Percentiles rank a stretch among this genome's conserved stretches.
Evolutionary conservation across 2,113 vertebrate genomes (phyloP).

Genomic region (Arizona elegans): DNA sequence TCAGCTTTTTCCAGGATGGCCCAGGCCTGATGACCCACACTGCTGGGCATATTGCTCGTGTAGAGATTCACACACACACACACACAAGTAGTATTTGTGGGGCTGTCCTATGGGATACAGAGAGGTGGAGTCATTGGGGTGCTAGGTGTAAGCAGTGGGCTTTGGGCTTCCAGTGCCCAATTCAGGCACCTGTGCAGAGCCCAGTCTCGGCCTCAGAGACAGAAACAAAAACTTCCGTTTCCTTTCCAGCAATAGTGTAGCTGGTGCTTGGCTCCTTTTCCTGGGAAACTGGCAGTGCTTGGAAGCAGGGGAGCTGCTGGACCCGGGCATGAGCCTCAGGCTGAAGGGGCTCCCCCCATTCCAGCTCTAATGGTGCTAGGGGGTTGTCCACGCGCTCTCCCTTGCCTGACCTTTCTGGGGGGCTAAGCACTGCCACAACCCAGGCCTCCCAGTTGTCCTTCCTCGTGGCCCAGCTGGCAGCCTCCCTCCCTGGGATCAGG

Average conservation of each 20-base stretch:
- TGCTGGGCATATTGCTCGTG: not conserved
- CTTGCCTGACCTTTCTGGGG: not conserved
- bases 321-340: not conserved
- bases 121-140: not conserved
- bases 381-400: not conserved
- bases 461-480: slow-evolving; percentile 69
- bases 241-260: not conserved
- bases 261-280: not conserved
- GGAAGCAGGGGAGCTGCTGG: not conserved
- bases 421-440: not conserved
- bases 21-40: slow-evolving; percentile 18
- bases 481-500: slow-evolving; percentile 94
- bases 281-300: not conserved
- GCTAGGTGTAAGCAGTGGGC: not conserved
- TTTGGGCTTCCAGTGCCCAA: not conserved
- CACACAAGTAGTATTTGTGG: not conserved
- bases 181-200: not conserved
- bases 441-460: not conserved
- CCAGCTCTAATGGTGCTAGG: not conserved
- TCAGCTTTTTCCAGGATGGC: not conserved
- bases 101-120: not conserved
- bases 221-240: not conserved
- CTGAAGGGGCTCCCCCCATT: not conserved
- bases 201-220: not conserved
- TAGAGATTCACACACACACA: not conserved